Base-by-base conservation (phyloP, 2,888 invertebrate genomes). In the Meta bourneti region DNA sequence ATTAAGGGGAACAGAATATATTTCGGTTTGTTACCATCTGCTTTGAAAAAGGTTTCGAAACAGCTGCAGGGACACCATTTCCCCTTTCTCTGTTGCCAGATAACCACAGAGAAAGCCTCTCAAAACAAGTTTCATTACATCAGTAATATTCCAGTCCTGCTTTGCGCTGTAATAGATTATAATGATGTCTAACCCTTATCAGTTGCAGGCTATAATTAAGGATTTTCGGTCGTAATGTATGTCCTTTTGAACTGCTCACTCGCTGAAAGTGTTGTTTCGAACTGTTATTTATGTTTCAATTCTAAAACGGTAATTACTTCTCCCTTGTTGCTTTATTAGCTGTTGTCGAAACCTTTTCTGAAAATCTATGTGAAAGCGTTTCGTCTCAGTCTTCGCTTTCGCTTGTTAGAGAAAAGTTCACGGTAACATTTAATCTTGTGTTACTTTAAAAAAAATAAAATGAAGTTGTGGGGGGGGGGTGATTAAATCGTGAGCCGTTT, bases 181-280 rank as follows among this genome's bases (percentile, higher is more conserved):
- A 75, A 88, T 88, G 88, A 75, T 81, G 88, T 75, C 88, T 88
- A 88, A 81, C 88, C 81, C 81, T 81, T 88, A 88, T 88, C 81
- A 75, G 81, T 81, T 75, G 72, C 75, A 75, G 74, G 61, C 74
- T 69, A 11, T 81, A 88, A 88, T 88, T 88, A 88, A n/a, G 8
- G 81, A 88, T 74, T 87, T 72, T 88, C 69, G 72, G 61, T 69
- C 69, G 69, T 88, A 81, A 81, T 88, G 74, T 49, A 75, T 81
- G 88, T 88, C 88, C 69, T 88, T 87, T 87, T 54, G 79, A 72
- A 52, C 87, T 71, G n/a, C 54, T 74, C 61, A 2, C 61, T 61
- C 81, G 75, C 75, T 88, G 81, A 88, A 81, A 88, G 81, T 81
- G 81, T 81, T 81, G 81, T 81, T 81, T 81, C 61, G 79, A 7